Percentiles rank a stretch among this genome's conserved stretches.
These are phyloP conservation scores for Aphaenogaster rudis DNA, from an alignment of 1,140 invertebrate genomes.

Conservation along the genomic window DNA sequence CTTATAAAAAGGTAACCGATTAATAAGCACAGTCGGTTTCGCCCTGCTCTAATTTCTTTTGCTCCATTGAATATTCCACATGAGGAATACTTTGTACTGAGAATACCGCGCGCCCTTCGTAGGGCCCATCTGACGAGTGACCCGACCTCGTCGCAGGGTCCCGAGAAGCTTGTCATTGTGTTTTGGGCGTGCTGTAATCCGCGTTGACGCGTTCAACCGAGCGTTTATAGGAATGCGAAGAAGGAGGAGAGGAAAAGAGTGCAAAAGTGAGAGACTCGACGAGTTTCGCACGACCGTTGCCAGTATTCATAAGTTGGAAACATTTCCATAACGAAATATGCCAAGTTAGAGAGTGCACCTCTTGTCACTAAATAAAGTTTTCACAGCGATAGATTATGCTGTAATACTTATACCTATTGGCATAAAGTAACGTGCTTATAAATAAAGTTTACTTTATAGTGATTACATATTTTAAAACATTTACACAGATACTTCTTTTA, in stretches of 20 bases:
- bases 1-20: constrained; percentile 20
- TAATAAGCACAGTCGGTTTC: constrained; percentile 39
- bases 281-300: constrained; percentile 52
- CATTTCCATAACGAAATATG: constrained; percentile 30
- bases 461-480: not conserved
- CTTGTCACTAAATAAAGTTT: constrained; percentile 19
- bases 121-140: constrained; percentile 55
- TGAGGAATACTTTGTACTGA: constrained; percentile 60
- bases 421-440: not conserved
- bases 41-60: constrained; percentile 64
- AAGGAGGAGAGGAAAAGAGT: constrained; percentile 70
- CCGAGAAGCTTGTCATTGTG: constrained; percentile 63
- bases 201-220: constrained; percentile 57
- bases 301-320: constrained; percentile 50
- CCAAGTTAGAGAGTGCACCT: constrained; percentile 20
- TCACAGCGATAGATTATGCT: not conserved
- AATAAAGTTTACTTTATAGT: not conserved
- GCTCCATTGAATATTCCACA: constrained; percentile 67
- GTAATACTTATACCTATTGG: constrained; percentile 1
- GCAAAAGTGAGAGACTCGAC: constrained; percentile 57
- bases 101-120: constrained; percentile 46
- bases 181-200: constrained; percentile 73
- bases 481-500: not conserved
- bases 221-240: constrained; percentile 62
- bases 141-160: constrained; percentile 54